Base-by-base conservation (phyloP, 2,888 invertebrate species). In the Pegoplata infirma region DNA sequence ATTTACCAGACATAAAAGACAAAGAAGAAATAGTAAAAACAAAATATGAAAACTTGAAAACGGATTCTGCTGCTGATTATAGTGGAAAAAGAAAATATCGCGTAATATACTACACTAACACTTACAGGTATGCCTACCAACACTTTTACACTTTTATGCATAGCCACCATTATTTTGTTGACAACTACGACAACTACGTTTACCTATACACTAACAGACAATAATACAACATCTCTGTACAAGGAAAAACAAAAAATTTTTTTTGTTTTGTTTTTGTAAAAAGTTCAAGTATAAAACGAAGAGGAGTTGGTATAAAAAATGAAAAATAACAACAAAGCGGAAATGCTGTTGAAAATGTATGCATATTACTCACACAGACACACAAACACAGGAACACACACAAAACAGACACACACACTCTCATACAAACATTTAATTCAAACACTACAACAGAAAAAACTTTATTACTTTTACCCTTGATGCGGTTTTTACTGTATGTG, bases 381-480 rank as follows among this genome's bases (percentile, higher is more conserved):
- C 17, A 10, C 21, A 55, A 3, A 16, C 19, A 28, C 12, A 32
- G 10, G 12, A 2, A 32, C 32, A 32, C 3, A 7, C 32, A 1
- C 32, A 10, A n/a, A n/a, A 25, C 6, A 44, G 16, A 40, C 12
- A 28, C 16, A 44, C 17, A 56, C 59, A 17, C 12, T 14, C 14
- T 19, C 49, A 64, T 4, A 51, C 36, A 40, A 10, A 25, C 58
- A 58, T 25, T 14, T 14, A 32, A 46, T 46, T 32, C 28, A 67
- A 28, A 47, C 55, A 61, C 56, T n/a, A 73, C 23, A 40, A 63
- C 21, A 49, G 49, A 59, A 28, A 44, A 49, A 64, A 55, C 74
- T 71, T 75, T 71, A 71, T 75, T 79, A 79, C 74, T 79, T 79
- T 79, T 79, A 79, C 78, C 78, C 78, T 79, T 79, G 75, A 79